phyloP scores from a whole-genome alignment of 2,888 invertebrate genomes.

The Andrena flavipes region DNA sequence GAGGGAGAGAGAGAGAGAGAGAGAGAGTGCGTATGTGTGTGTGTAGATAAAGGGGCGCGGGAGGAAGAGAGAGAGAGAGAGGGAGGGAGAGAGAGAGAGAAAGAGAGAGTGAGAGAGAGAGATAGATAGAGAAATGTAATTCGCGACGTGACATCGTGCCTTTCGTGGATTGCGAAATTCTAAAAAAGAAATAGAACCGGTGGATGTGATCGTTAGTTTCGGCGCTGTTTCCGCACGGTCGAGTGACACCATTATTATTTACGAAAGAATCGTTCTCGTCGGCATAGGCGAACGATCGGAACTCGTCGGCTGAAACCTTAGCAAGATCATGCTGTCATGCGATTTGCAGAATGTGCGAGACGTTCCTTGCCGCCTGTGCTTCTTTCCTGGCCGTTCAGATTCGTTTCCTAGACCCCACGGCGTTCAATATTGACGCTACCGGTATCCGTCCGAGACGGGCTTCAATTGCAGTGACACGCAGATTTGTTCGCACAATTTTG shows the following conservation, averaged over 20 bases:
- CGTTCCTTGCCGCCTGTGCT: conserved; percentile 30
- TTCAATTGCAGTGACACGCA: conserved; percentile 32
- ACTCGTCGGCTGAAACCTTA: conserved; percentile 59
- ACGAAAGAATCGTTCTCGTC: conserved; percentile 22
- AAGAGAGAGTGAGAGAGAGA: conserved; percentile 20
- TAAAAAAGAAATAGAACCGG: conserved; percentile 39
- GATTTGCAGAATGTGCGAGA: conserved; percentile 43
- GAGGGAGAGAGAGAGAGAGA: conserved; percentile 5
- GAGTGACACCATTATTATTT: conserved; percentile 39
- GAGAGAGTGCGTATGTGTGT: background rate
- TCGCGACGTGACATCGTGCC: conserved; percentile 64
- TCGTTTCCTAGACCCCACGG: background rate
- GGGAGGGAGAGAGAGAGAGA: background rate
- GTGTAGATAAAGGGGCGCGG: background rate
- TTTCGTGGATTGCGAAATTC: conserved; percentile 60
- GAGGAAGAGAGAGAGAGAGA: conserved; percentile 9
- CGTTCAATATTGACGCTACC: conserved; percentile 28
- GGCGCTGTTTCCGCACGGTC: background rate
- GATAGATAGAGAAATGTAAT: conserved; percentile 53
- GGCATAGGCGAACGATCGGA: conserved; percentile 36
- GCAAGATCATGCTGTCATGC: conserved; percentile 62
- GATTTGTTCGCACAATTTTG: conserved; percentile 15
- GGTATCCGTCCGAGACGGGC: conserved; percentile 6
- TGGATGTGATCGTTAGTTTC: conserved; percentile 27
- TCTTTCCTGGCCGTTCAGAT: background rate